A percentile compares a stretch with the other conserved stretches of the same genome.
phyloP scores from a whole-genome alignment of 2,113 vertebrate species.

The Parotia lawesii region DNA sequence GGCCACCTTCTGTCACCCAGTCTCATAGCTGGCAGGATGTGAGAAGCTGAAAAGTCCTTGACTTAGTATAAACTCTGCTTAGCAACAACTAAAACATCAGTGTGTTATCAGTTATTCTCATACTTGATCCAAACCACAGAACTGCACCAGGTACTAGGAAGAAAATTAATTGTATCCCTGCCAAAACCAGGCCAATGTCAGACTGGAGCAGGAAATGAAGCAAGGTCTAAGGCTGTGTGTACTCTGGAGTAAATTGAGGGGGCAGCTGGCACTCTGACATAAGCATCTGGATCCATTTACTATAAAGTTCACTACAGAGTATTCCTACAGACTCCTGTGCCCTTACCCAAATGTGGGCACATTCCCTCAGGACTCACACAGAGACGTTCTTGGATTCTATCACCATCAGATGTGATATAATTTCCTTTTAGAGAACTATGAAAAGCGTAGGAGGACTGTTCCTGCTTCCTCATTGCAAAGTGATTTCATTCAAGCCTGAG shows the following conservation, averaged over 20 bases:
- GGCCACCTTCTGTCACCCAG: background rate
- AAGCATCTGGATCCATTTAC: background rate
- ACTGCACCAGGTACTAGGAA: background rate
- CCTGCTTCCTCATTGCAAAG: constrained; percentile 4
- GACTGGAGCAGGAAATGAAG: background rate
- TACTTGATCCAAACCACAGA: background rate
- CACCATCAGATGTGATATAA: background rate
- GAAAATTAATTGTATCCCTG: background rate
- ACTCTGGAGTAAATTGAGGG: background rate
- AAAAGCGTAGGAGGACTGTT: background rate
- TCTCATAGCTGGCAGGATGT: background rate
- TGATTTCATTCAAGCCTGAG: background rate
- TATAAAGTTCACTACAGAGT: background rate
- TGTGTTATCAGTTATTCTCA: background rate
- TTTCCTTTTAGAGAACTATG: background rate
- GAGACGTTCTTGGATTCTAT: background rate
- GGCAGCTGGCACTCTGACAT: background rate
- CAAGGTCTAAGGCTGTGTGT: background rate
- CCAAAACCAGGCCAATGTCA: background rate
- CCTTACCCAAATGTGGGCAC: background rate
- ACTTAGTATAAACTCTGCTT: background rate
- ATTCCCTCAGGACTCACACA: background rate
- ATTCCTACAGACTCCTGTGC: background rate
- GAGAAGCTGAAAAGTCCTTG: background rate
- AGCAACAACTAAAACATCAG: background rate